Conservation (phyloP, 2,888 invertebrate genomes). For the Scaptodrosophila latifasciaeformis region DNA sequence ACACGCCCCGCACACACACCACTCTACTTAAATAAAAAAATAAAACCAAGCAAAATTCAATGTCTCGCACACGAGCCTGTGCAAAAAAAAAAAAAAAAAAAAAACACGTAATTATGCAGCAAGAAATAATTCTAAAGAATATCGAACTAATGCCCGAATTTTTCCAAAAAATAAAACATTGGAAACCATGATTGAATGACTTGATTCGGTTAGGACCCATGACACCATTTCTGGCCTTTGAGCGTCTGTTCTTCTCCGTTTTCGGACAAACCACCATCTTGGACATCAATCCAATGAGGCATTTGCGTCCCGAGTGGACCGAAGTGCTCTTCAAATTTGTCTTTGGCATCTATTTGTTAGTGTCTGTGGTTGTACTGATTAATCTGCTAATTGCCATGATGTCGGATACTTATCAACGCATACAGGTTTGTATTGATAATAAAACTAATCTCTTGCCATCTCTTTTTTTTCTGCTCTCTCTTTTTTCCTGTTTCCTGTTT, state of each 20-base stretch:
- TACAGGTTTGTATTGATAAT: conserved; percentile 86
- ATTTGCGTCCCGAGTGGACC: conserved; percentile 86
- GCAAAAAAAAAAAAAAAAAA: conserved; percentile 33
- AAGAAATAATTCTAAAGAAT: conserved; percentile 1
- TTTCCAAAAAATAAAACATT: conserved; percentile 18
- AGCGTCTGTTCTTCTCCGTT: conserved; percentile 98
- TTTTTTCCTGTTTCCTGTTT: conserved; percentile 47
- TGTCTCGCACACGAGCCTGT: conserved; percentile 61
- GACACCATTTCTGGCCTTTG: conserved; percentile 94
- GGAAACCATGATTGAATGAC: conserved; percentile 78
- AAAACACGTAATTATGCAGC: conserved; percentile 3
- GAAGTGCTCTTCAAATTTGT: conserved; percentile 91
- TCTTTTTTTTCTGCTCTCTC: conserved; percentile 28
- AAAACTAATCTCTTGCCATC: conserved; percentile 62
- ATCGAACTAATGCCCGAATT: background rate
- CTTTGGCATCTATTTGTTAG: conserved; percentile 98
- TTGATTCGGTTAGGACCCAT: conserved; percentile 76
- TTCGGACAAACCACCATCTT: conserved; percentile 94
- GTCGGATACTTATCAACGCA: conserved; percentile 99
- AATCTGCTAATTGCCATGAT: conserved; percentile 99
- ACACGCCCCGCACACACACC: conserved; percentile 26
- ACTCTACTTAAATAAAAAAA: conserved; percentile 11
- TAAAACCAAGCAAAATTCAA: conserved; percentile 15
- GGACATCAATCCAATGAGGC: conserved; percentile 85
- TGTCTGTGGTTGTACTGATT: conserved; percentile 97